phyloP scores from a whole-genome alignment of 2,797 vertebrate species.

The Smutsia gigantea region DNA sequence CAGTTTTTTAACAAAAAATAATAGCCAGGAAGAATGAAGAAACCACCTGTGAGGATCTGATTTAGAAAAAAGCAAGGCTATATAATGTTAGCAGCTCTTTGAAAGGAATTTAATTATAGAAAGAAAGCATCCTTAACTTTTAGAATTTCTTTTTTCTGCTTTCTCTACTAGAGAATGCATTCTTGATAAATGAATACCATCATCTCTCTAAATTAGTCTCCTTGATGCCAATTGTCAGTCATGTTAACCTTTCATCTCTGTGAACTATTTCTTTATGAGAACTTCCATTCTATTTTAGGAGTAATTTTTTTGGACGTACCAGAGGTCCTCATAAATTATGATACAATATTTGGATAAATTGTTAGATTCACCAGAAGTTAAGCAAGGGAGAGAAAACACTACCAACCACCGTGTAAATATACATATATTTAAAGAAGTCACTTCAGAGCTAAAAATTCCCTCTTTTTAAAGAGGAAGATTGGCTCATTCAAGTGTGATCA shows the following conservation, averaged over 20 bases:
- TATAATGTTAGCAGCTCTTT: constrained; percentile 16
- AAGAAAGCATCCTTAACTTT: not conserved
- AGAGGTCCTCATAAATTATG: constrained; percentile 29
- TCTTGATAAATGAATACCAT: not conserved
- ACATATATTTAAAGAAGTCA: not conserved
- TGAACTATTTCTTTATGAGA: constrained; percentile 18
- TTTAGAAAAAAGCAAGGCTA: not conserved
- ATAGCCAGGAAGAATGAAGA: constrained; percentile 51
- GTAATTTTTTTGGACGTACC: not conserved
- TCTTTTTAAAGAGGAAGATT: constrained; percentile 10
- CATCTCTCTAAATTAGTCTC: constrained; percentile 7
- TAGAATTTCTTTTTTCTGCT: not conserved
- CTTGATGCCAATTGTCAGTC: constrained; percentile 47
- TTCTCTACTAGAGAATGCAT: not conserved
- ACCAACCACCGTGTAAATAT: not conserved
- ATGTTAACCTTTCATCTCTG: constrained; percentile 1
- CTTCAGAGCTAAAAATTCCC: constrained; percentile 16
- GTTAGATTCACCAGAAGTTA: constrained; percentile 25
- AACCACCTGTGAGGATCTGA: constrained; percentile 61
- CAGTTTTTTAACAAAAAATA: constrained; percentile 21
- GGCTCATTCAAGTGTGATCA: not conserved
- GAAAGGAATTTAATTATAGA: not conserved
- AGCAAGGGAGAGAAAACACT: not conserved
- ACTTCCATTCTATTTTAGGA: not conserved
- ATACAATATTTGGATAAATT: not conserved